These are phyloP conservation scores for Hirundo rustica DNA, from an alignment of 2,797 vertebrate species.

Conservation along the genomic window DNA sequence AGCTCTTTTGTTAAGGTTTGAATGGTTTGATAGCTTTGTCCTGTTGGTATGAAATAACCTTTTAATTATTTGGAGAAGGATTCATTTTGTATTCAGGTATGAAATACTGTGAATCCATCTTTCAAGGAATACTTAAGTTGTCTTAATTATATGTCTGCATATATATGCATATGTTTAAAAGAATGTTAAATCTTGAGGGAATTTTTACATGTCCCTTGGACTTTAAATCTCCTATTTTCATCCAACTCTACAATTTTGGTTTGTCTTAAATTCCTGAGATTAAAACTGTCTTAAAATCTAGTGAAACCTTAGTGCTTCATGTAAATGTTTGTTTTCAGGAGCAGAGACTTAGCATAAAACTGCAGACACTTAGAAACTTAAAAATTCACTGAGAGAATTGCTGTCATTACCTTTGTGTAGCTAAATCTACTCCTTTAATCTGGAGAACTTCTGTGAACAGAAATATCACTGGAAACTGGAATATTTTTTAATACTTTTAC, in stretches of 20 bases:
- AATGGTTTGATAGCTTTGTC: neutral
- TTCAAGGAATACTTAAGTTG: neutral
- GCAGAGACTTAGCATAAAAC: neutral
- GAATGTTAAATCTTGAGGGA: neutral
- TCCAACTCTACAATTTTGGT: neutral
- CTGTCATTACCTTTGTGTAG: neutral
- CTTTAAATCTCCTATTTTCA: neutral
- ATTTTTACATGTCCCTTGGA: neutral
- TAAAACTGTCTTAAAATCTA: neutral
- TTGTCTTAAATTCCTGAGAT: neutral
- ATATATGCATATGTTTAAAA: neutral
- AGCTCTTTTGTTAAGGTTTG: neutral
- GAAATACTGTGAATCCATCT: neutral
- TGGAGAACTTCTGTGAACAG: neutral
- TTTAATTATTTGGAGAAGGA: neutral
- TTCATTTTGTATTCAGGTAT: neutral
- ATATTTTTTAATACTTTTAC: neutral
- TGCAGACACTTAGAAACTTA: neutral
- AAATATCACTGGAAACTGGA: neutral
- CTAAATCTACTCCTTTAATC: neutral
- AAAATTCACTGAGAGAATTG: neutral
- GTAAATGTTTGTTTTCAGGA: neutral
- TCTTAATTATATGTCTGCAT: neutral
- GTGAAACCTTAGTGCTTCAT: neutral
- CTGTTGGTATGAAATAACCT: neutral